Percentiles rank a stretch among this genome's conserved stretches.
Conservation (phyloP, 2,113 vertebrate species). For the Columba janthina region DNA sequence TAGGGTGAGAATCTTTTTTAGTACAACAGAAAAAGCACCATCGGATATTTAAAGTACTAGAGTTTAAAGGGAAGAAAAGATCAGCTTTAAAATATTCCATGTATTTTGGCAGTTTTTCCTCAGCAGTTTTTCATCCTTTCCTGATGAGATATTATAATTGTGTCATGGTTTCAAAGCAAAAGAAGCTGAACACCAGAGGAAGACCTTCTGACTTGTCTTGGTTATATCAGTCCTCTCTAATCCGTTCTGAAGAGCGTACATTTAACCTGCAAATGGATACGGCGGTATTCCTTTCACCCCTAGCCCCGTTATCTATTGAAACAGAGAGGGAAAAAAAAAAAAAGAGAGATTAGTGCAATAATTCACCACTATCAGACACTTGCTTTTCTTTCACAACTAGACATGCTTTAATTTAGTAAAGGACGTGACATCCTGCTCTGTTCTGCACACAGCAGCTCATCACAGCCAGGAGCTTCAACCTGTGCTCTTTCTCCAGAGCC, state of each 20-base stretch:
- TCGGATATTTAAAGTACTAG: not conserved
- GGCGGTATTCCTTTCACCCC: constrained; percentile 86
- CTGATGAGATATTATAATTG: not conserved
- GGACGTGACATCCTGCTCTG: not conserved
- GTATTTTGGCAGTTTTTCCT: not conserved
- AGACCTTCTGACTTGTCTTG: not conserved
- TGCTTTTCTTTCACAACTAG: not conserved
- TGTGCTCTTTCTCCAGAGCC: not conserved
- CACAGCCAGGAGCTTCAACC: not conserved
- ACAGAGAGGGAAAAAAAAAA: not conserved
- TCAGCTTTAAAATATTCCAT: not conserved
- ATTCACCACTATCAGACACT: not conserved
- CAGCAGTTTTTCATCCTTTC: not conserved
- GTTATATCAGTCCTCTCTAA: not conserved
- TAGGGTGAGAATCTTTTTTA: not conserved
- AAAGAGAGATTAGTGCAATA: not conserved
- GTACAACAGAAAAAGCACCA: not conserved
- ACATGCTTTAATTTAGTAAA: not conserved
- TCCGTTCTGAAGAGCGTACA: not conserved
- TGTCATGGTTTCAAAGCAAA: not conserved
- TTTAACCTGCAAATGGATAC: constrained; percentile 78
- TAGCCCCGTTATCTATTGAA: constrained; percentile 84
- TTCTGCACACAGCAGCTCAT: not conserved
- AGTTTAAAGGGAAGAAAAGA: not conserved
- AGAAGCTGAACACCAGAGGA: not conserved